phyloP scores from a whole-genome alignment of 2,888 invertebrate species.

The Caenorhabditis drosophilae region DNA sequence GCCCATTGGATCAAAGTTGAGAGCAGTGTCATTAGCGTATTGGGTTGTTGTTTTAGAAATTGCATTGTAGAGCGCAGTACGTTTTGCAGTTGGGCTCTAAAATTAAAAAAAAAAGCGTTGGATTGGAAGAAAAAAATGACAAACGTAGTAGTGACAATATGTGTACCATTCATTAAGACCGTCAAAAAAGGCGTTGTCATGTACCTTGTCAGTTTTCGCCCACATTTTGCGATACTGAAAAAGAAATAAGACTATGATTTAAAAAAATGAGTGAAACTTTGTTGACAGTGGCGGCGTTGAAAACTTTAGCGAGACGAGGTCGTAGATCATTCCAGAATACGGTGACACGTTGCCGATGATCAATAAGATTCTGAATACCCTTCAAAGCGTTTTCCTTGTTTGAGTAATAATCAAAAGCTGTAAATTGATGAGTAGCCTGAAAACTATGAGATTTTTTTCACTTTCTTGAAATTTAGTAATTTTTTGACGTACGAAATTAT shows the following conservation, averaged over 20 bases:
- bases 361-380: conserved; percentile 13
- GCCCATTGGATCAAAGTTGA: conserved; percentile 17
- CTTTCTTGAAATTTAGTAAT: no score
- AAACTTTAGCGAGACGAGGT: conserved; percentile 15
- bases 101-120: not conserved
- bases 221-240: conserved; percentile 33
- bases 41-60: conserved; percentile 29
- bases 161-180: conserved; percentile 41
- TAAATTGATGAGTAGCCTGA: conserved; percentile 27
- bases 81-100: conserved; percentile 33
- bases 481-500: no score
- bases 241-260: no score
- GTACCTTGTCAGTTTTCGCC: conserved; percentile 27
- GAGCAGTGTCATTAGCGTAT: conserved; percentile 20
- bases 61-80: conserved; percentile 31
- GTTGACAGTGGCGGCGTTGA: conserved; percentile 14
- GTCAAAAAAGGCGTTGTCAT: conserved; percentile 34
- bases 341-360: conserved; percentile 29
- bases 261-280: no score
- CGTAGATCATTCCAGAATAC: conserved; percentile 26
- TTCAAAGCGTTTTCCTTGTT: conserved; percentile 6
- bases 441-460: no score
- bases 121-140: not conserved
- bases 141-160: conserved; percentile 34
- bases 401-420: conserved; percentile 19